Evolutionary conservation across 1,140 invertebrate species (phyloP).

Genomic region (Polypedilum vanderplanki): DNA sequence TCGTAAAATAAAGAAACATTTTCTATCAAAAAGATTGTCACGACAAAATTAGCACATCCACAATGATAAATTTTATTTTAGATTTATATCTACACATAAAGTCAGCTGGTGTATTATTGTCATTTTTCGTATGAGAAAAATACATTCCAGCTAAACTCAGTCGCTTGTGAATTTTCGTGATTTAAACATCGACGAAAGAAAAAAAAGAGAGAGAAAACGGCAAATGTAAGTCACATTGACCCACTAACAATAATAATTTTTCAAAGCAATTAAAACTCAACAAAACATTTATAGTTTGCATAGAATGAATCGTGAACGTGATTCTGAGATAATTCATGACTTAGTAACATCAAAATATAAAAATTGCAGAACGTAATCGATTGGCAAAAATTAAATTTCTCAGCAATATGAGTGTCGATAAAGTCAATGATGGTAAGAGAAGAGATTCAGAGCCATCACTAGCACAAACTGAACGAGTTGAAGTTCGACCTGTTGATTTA

Average conservation of each 20-base stretch:
- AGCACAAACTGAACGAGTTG: not conserved
- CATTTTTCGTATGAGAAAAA: no score
- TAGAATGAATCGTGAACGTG: slow-evolving; percentile 21
- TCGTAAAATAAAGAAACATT: not conserved
- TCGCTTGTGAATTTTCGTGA: slow-evolving; percentile 26
- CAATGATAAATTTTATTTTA: not conserved
- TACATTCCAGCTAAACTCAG: not conserved
- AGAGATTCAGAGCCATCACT: not conserved
- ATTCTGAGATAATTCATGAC: not conserved
- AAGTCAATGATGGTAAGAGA: not conserved
- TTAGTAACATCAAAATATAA: slow-evolving; percentile 26
- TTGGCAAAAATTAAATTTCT: not conserved
- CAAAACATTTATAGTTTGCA: not conserved
- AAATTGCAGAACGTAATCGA: slow-evolving; percentile 21
- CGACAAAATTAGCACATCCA: not conserved
- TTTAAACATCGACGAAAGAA: not conserved
- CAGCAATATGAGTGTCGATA: not conserved
- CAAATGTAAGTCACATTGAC: slow-evolving; percentile 24
- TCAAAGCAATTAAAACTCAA: not conserved
- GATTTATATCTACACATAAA: not conserved
- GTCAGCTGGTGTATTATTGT: no score
- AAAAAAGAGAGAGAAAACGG: not conserved
- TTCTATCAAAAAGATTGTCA: not conserved
- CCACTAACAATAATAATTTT: not conserved
- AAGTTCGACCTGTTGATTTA: not conserved